Percentiles rank a stretch among this genome's conserved stretches.
Evolutionary conservation across 2,797 vertebrate genomes (phyloP).

Genomic region (Poecilia picta): DNA sequence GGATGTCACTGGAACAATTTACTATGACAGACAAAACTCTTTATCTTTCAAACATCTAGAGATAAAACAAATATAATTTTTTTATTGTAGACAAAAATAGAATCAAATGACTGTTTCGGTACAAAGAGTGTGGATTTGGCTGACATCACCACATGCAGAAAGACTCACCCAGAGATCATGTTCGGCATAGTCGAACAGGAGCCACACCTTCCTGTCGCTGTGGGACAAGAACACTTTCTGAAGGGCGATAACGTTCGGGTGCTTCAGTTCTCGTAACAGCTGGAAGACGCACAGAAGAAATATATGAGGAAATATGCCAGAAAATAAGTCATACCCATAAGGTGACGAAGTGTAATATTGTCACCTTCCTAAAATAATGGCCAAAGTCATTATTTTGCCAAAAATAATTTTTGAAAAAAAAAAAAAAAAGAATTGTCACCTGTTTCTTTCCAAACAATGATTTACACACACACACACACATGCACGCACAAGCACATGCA

Average conservation of each 20-base stretch:
- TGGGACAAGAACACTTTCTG: conserved; percentile 99
- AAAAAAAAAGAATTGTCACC: too few species aligned
- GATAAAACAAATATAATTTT: background rate
- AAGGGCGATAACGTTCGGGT: conserved; percentile 95
- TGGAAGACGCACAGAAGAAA: conserved; percentile 71
- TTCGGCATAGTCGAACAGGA: conserved; percentile 97
- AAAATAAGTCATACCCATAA: background rate
- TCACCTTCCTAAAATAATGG: too few species aligned
- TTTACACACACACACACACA: too few species aligned
- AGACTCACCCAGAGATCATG: conserved; percentile 96
- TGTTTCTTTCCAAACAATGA: too few species aligned
- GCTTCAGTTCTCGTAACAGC: conserved; percentile 96
- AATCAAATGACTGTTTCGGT: background rate
- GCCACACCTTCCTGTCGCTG: conserved; percentile 97
- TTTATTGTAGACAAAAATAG: background rate
- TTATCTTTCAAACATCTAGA: background rate
- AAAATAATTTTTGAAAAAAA: too few species aligned
- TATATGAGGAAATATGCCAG: too few species aligned
- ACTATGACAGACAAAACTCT: background rate
- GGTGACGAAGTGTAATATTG: background rate
- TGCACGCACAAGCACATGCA: too few species aligned
- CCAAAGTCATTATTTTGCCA: too few species aligned
- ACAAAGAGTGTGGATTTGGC: background rate
- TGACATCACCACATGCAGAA: background rate
- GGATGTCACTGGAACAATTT: background rate